phyloP scores from a whole-genome alignment of 2,113 vertebrate genomes.

The Brienomyrus brachyistius region DNA sequence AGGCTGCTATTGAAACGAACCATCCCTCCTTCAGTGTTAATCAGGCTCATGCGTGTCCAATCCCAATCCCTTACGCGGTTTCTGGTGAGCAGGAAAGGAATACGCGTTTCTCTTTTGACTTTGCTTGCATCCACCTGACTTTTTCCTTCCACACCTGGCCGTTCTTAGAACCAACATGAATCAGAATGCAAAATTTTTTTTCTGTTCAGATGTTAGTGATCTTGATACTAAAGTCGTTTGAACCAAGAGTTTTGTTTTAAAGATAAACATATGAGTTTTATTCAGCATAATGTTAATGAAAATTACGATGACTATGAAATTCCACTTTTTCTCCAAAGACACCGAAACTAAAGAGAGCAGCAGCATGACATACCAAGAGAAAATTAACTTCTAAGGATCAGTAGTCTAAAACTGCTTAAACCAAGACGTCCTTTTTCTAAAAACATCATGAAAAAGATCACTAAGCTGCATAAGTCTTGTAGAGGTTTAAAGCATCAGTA shows the following conservation, averaged over 20 bases:
- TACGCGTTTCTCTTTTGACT: background rate
- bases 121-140: background rate
- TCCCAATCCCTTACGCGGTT: background rate
- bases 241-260: background rate
- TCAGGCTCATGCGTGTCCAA: background rate
- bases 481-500: background rate
- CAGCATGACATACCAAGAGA: background rate
- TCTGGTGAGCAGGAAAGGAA: background rate
- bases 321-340: background rate
- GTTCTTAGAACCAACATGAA: background rate
- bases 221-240: background rate
- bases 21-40: background rate
- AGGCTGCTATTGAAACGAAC: background rate
- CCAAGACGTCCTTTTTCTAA: background rate
- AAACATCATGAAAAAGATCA: background rate
- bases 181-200: background rate
- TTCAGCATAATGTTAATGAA: background rate
- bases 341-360: background rate
- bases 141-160: background rate
- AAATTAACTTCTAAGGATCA: background rate
- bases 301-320: too few species aligned
- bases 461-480: background rate
- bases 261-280: background rate
- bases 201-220: background rate
- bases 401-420: background rate